These are phyloP conservation scores for Heteromormyrus szaboi DNA, from an alignment of 2,797 vertebrate genomes.

Conservation along the genomic window DNA sequence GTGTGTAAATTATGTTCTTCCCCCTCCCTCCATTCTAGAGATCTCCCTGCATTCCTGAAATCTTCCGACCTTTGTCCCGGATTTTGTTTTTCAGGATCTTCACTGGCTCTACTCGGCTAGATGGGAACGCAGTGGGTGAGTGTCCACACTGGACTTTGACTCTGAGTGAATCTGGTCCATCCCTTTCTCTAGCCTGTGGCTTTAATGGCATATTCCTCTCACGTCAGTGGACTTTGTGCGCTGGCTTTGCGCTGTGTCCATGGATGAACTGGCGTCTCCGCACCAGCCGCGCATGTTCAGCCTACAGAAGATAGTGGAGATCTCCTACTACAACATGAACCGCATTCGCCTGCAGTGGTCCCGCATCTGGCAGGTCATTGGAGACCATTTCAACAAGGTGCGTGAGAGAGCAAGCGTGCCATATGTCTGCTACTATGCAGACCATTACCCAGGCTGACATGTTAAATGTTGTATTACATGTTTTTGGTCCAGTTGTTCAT, in stretches of 20 bases:
- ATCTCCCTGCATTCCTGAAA: background rate
- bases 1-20: background rate
- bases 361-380: slow-evolving; percentile 92
- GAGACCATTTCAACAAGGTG: slow-evolving; percentile 97
- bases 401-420: background rate
- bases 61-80: background rate
- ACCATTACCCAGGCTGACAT: background rate
- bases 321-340: slow-evolving; percentile 98
- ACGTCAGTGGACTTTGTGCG: slow-evolving; percentile 86
- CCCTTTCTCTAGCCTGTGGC: background rate
- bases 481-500: background rate
- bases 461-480: background rate
- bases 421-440: background rate
- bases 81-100: slow-evolving; percentile 73
- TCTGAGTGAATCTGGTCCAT: background rate
- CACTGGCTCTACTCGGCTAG: slow-evolving; percentile 86
- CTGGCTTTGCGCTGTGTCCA: slow-evolving; percentile 89
- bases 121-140: slow-evolving; percentile 91
- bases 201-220: background rate
- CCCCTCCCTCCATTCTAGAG: background rate
- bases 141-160: slow-evolving; percentile 10
- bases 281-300: slow-evolving; percentile 96
- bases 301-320: slow-evolving; percentile 94
- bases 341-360: slow-evolving; percentile 94
- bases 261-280: slow-evolving; percentile 88